These are phyloP conservation scores for Brienomyrus longianalis DNA, from an alignment of 2,113 vertebrate species.

Conservation along the genomic window DNA sequence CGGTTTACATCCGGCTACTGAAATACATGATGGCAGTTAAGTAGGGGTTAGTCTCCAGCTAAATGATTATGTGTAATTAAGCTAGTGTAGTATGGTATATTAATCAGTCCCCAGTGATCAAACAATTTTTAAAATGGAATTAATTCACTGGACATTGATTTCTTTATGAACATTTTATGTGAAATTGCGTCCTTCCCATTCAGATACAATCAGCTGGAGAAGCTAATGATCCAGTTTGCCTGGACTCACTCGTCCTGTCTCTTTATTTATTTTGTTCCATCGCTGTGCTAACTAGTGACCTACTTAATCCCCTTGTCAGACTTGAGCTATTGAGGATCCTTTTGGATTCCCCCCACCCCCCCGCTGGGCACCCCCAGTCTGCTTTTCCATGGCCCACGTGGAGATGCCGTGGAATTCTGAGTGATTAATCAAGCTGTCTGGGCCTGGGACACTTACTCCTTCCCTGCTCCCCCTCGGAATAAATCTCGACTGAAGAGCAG, in stretches of 20 bases:
- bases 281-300: conserved; percentile 12
- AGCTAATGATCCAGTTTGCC: not conserved
- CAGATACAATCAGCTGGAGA: not conserved
- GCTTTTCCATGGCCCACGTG: not conserved
- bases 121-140: not conserved
- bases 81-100: not conserved
- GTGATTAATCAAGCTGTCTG: conserved; percentile 22
- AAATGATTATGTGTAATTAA: not conserved
- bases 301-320: conserved; percentile 20
- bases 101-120: not conserved
- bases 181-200: not conserved
- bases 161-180: not conserved
- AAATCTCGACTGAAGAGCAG: not conserved
- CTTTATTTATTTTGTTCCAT: not conserved
- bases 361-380: not conserved
- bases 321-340: conserved; percentile 9
- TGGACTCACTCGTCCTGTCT: not conserved
- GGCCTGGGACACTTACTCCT: not conserved
- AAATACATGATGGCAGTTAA: not conserved
- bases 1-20: not conserved
- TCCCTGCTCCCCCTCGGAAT: not conserved
- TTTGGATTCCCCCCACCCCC: not conserved
- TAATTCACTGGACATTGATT: not conserved
- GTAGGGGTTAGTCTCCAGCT: not conserved
- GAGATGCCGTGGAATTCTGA: not conserved